These are phyloP conservation scores for Etia nguti DNA, from an alignment of 2,113 vertebrate species.

Conservation along the genomic window DNA sequence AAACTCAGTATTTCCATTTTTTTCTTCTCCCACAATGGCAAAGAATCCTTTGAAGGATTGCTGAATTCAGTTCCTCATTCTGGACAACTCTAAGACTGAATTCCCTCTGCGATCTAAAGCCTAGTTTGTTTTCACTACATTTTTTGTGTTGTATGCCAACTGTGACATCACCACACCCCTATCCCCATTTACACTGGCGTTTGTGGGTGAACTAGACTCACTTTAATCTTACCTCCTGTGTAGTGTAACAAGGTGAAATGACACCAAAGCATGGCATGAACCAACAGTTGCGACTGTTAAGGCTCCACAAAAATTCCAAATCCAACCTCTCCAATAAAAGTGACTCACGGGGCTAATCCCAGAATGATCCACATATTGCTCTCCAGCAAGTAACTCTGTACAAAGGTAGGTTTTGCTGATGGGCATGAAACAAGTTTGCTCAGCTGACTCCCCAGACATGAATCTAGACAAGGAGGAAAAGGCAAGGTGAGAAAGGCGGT, in stretches of 20 bases:
- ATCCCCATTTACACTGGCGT: neutral
- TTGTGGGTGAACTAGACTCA: neutral
- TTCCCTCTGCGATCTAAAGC: neutral
- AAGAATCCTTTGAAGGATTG: neutral
- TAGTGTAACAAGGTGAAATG: neutral
- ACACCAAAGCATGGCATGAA: neutral
- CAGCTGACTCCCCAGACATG: neutral
- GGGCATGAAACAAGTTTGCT: neutral
- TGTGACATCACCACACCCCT: neutral
- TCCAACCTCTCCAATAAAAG: neutral
- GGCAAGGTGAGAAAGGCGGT: neutral
- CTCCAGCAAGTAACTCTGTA: neutral
- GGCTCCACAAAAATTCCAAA: neutral
- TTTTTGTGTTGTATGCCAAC: neutral
- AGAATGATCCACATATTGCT: neutral
- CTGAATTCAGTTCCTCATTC: neutral
- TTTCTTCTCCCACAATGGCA: neutral
- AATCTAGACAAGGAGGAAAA: neutral
- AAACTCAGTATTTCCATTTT: neutral
- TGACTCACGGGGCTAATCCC: neutral
- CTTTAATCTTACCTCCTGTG: neutral
- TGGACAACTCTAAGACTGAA: neutral
- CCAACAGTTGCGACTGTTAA: neutral
- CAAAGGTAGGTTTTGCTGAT: neutral
- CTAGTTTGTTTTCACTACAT: neutral